Evolutionary conservation across 2,797 vertebrate genomes (phyloP), one percentile per base, ranked within the genome.

Genomic region (Centroberyx gerrardi): DNA sequence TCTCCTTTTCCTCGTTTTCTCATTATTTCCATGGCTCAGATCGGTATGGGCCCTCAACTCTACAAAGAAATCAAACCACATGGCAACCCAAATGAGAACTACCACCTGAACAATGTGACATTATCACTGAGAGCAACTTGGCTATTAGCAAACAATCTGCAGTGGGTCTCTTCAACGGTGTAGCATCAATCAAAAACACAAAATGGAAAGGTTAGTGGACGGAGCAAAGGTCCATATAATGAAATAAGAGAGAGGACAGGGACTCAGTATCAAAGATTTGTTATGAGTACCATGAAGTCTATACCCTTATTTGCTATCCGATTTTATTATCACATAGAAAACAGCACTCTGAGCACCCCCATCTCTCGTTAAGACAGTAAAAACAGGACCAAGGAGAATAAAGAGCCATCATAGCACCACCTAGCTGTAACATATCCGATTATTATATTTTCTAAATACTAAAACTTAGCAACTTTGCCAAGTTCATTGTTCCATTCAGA

Each of bases 331-430:
- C 60, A 65, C 18, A 67, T 8, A 62, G 53, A 54, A 69, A 78
- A 28, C 12, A 15, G 4, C 8, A 66, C 62, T 70, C 83, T 52
- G 40, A 61, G 61, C 13, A 55, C 5, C 15, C 1, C 5, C 5
- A 54, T 61, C 27, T 62, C 49, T 74, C 68, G 28, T n/a, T 10
- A 33, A 55, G 48, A 60, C 29, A 48, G 61, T n/a, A 62, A 62
- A 58, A 74, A 33, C 27, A 49, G 63, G n/a, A 72, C 10, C 51
- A 13, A 53, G 14, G 27, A 62, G 29, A n/a, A 48, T 18, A 22
- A 83, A 76, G 33, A 80, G 64, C 64, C 74, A 73, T 67, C 82
- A 84, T 33, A 87, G 88, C 92, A 85, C 87, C 87, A 92, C 76
- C 90, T 90, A 91, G 91, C 81, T 91, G 90, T 58, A 74, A 81